Percentiles rank a stretch among this genome's conserved stretches.
Conservation (phyloP, 1,140 invertebrate species). For the Drosophila aff. region DNA sequence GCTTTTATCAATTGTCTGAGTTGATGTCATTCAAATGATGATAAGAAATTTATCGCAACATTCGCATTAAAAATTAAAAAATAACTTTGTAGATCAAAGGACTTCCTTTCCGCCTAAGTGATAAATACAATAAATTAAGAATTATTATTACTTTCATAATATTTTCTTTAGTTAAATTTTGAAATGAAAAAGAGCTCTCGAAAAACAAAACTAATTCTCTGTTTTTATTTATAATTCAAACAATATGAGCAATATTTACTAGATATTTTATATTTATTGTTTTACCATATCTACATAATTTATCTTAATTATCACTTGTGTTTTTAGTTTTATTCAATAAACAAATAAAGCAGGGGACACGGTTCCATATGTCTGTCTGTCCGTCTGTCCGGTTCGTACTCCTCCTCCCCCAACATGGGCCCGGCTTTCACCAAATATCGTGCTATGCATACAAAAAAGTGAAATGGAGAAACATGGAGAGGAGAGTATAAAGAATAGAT, state of each 20-base stretch:
- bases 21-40: neutral
- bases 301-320: neutral
- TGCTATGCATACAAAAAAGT: constrained; percentile 65
- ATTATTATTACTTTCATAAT: no score
- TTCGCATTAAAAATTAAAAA: neutral
- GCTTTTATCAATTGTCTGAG: neutral
- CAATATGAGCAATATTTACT: neutral
- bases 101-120: no score
- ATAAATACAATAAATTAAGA: neutral
- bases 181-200: no score
- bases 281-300: neutral
- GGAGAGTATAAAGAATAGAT: constrained; percentile 25
- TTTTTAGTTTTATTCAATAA: neutral
- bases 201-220: no score
- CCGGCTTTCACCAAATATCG: constrained; percentile 73
- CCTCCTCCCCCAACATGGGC: constrained; percentile 52
- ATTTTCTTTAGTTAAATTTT: no score
- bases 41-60: neutral
- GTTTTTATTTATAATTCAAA: no score
- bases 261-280: neutral
- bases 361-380: constrained; percentile 21
- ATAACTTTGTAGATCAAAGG: no score
- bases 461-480: constrained; percentile 16
- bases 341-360: neutral
- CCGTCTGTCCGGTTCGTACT: constrained; percentile 19